Conservation (phyloP, 2,888 invertebrate species). For the Eupithecia subumbrata region DNA sequence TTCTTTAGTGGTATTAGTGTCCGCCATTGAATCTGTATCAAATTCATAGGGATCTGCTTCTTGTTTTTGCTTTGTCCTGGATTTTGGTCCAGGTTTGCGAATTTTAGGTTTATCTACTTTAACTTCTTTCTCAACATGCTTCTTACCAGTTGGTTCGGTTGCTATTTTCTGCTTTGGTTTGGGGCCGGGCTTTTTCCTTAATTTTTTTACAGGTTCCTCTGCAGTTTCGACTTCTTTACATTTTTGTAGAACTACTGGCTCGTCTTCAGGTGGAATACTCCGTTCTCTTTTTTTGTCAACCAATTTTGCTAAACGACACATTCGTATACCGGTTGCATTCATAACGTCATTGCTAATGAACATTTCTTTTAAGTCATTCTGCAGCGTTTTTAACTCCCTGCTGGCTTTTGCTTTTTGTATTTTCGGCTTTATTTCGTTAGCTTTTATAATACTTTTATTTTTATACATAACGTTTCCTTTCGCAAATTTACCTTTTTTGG, state of each 20-base stretch:
- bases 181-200: constrained; percentile 58
- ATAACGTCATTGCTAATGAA: constrained; percentile 86
- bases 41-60: constrained; percentile 70
- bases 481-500: constrained; percentile 10
- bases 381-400: constrained; percentile 85
- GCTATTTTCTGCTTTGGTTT: constrained; percentile 56
- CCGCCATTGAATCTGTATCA: constrained; percentile 68
- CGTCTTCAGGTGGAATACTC: constrained; percentile 45
- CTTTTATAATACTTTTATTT: constrained; percentile 6
- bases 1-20: constrained; percentile 53
- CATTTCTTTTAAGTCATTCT: constrained; percentile 88
- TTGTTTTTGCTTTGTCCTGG: constrained; percentile 59
- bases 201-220: constrained; percentile 47
- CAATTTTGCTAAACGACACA: constrained; percentile 85
- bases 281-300: constrained; percentile 62
- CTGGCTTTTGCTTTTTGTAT: constrained; percentile 54
- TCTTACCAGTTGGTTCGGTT: constrained; percentile 37
- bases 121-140: constrained; percentile 22
- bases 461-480: constrained; percentile 29
- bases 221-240: constrained; percentile 49
- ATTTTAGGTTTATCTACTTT: constrained; percentile 33
- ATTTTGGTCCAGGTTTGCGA: constrained; percentile 66
- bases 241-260: constrained; percentile 66
- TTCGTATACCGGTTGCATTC: constrained; percentile 85
- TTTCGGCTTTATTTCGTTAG: constrained; percentile 17